Evolutionary conservation across 2,797 vertebrate species (phyloP).

Genomic region (Cossypha niveicapilla): DNA sequence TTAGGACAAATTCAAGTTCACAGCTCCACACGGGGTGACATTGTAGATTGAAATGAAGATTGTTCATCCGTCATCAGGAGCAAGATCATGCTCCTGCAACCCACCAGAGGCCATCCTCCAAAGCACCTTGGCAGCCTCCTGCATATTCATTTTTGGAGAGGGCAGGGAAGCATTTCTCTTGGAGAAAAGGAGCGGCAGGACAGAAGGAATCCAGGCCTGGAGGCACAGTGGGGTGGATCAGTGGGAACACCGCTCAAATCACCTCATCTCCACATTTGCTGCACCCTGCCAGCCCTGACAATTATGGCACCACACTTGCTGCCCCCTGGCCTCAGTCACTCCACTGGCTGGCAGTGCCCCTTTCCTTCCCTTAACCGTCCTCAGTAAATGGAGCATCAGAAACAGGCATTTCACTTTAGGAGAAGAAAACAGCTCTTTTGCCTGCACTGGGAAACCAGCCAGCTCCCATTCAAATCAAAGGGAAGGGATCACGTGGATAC

Average conservation of each 20-base stretch:
- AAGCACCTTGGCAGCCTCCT: background rate
- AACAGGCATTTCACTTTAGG: background rate
- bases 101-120: background rate
- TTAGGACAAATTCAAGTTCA: fast-evolving
- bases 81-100: fast-evolving
- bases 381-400: background rate
- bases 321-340: background rate
- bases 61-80: fast-evolving
- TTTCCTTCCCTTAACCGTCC: background rate
- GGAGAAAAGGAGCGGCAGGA: background rate
- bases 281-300: background rate
- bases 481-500: background rate
- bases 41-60: fast-evolving
- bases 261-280: background rate
- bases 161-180: background rate
- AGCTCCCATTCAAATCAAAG: background rate
- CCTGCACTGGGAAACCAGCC: background rate
- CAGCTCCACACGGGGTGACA: fast-evolving
- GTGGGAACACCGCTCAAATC: fast-evolving
- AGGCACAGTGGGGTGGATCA: background rate
- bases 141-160: background rate
- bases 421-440: background rate
- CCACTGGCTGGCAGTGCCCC: background rate
- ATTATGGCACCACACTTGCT: background rate
- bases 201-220: background rate